Percentiles rank a stretch among this genome's conserved stretches.
Conservation (phyloP, 2,113 vertebrate species). For the Ctenomys sociabilis region DNA sequence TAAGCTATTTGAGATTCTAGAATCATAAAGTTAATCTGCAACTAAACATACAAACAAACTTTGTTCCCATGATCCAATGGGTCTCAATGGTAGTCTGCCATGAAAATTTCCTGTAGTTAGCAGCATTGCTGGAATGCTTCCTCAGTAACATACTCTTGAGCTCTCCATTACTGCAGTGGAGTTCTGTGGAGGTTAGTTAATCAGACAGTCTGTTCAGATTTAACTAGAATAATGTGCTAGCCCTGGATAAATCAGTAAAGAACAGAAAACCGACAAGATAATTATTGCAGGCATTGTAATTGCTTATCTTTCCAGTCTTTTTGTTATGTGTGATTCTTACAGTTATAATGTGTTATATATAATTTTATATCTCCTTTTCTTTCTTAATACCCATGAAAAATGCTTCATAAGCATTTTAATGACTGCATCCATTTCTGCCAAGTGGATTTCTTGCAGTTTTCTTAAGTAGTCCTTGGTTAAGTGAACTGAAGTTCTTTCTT, state of each 20-base stretch:
- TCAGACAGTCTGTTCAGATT: neutral
- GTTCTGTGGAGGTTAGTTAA: neutral
- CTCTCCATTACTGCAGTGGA: neutral
- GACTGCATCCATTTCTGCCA: constrained; percentile 41
- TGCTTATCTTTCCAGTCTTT: neutral
- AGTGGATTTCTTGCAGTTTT: constrained; percentile 41
- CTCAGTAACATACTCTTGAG: neutral
- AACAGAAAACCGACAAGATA: constrained; percentile 22
- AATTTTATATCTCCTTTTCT: neutral
- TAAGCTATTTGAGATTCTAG: neutral
- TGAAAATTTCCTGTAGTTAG: neutral
- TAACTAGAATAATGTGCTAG: constrained; percentile 3
- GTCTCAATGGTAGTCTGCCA: neutral
- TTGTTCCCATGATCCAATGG: neutral
- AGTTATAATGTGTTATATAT: constrained; percentile 27
- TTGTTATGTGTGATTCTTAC: constrained; percentile 24
- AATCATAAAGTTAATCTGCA: neutral
- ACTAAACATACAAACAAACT: neutral
- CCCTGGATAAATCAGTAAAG: constrained; percentile 43
- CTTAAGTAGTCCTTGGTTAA: constrained; percentile 45
- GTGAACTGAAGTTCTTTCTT: constrained; percentile 29
- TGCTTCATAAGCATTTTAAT: constrained; percentile 63
- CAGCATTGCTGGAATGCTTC: neutral
- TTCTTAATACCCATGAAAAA: constrained; percentile 33
- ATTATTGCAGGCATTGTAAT: constrained; percentile 2